Evolutionary conservation across 2,113 vertebrate genomes (phyloP), one percentile per base, ranked within the genome.

Genomic region (Petaurus breviceps): DNA sequence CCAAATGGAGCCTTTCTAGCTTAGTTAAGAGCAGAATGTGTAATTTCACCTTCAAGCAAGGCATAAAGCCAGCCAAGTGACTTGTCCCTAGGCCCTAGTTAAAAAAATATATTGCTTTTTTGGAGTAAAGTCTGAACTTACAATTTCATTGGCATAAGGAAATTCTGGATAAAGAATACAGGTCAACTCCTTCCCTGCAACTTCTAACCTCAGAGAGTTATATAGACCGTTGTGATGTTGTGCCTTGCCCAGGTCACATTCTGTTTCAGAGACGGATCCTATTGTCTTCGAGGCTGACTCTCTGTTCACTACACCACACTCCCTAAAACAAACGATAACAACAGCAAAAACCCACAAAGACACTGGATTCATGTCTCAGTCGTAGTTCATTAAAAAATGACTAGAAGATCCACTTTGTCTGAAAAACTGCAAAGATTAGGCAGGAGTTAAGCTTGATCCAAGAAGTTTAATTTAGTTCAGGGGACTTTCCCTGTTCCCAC

Each of bases 1-100:
- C 93, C 2, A n/a, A n/a, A 96, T 68, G 91, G 0, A 7, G 94
- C 55, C 95, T 50, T 91, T 93, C 94, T 96, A 89, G 19, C 68
- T 84, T 23, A 43, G 68, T 84, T 43, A 84, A 84, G n/a, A 84
- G n/a, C n/a, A 84, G n/a, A 84, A 84, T 84, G n/a, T 43, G n/a
- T 84, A 84, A 84, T 84, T 84, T 84, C 68, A 84, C n/a, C n/a
- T 84, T 43, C 68, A 43, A 84, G 68, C 19, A 84, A 84, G 16
- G 68, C n/a, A 84, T 43, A 43, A 7, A 43, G n/a, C n/a, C n/a
- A 84, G n/a, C n/a, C n/a, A 84, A 84, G 68, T 43, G 37, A 84
- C n/a, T n/a, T 84, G n/a, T 84, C 68, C 68, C 68, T 43, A 43
- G 68, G n/a, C 37, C n/a, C 68, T n/a, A 23, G 68, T 84, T 84